Conservation (phyloP, 2,113 vertebrate species). For the Cyphomyrus discorhynchus region DNA sequence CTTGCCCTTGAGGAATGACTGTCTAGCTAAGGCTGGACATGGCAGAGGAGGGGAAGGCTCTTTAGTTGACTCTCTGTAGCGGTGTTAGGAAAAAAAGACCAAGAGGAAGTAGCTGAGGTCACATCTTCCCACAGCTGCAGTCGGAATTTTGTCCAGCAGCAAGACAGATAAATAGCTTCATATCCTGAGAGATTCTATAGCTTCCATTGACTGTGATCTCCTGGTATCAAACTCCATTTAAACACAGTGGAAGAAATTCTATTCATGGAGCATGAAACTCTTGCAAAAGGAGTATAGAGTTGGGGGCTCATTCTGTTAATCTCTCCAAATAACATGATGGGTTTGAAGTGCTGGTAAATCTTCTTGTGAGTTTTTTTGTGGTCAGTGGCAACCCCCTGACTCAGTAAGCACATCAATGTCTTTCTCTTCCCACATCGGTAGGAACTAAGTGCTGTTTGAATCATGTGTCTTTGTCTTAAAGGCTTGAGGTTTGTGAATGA, state of each 20-base stretch:
- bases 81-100: neutral
- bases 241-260: neutral
- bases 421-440: neutral
- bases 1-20: neutral
- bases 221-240: neutral
- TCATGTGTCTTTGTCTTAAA: neutral
- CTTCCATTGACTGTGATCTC: neutral
- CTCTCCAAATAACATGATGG: neutral
- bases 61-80: neutral
- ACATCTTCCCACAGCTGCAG: slow-evolving; percentile 1
- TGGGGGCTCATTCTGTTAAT: neutral
- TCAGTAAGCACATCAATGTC: neutral
- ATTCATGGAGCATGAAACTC: neutral
- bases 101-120: neutral
- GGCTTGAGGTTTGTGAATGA: neutral
- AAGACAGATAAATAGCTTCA: neutral
- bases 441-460: neutral
- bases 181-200: neutral
- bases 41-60: neutral
- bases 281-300: neutral
- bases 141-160: neutral
- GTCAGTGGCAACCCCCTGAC: neutral
- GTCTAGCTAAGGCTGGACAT: neutral
- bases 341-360: neutral
- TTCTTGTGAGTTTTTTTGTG: neutral